These are phyloP conservation scores for Pemphredon lugubris DNA, from an alignment of 2,888 invertebrate genomes.

Conservation along the genomic window DNA sequence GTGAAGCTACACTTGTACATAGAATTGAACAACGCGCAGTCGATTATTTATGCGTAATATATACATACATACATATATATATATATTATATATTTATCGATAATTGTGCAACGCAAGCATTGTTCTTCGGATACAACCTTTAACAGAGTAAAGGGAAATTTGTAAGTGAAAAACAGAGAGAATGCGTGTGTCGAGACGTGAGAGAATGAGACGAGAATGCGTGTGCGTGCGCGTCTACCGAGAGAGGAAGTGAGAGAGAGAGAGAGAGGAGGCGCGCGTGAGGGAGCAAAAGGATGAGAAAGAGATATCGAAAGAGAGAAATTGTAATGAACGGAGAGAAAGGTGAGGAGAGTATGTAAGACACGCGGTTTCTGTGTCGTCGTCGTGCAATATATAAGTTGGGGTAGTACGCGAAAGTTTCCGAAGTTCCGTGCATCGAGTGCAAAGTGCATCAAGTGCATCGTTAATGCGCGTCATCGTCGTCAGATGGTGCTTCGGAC, in stretches of 20 bases:
- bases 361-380: conserved; percentile 58
- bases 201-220: not conserved
- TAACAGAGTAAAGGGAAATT: conserved; percentile 51
- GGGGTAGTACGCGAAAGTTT: conserved; percentile 37
- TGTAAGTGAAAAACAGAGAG: conserved; percentile 4
- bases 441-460: conserved; percentile 36
- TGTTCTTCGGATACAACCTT: conserved; percentile 77
- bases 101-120: conserved; percentile 73
- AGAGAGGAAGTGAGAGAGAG: not conserved
- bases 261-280: not conserved
- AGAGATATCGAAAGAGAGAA: conserved; percentile 21
- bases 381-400: conserved; percentile 43
- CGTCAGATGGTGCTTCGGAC: conserved; percentile 47
- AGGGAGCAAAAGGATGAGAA: conserved; percentile 6
- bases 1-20: conserved; percentile 72
- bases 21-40: conserved; percentile 73
- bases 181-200: not conserved
- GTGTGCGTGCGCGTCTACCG: too few species aligned
- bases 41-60: conserved; percentile 77
- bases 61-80: conserved; percentile 60
- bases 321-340: conserved; percentile 6
- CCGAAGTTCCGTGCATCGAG: conserved; percentile 47
- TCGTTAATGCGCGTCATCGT: conserved; percentile 24
- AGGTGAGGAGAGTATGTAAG: conserved; percentile 33
- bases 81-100: conserved; percentile 74